phyloP scores from a whole-genome alignment of 2,113 vertebrate genomes.

The Martes martes region DNA sequence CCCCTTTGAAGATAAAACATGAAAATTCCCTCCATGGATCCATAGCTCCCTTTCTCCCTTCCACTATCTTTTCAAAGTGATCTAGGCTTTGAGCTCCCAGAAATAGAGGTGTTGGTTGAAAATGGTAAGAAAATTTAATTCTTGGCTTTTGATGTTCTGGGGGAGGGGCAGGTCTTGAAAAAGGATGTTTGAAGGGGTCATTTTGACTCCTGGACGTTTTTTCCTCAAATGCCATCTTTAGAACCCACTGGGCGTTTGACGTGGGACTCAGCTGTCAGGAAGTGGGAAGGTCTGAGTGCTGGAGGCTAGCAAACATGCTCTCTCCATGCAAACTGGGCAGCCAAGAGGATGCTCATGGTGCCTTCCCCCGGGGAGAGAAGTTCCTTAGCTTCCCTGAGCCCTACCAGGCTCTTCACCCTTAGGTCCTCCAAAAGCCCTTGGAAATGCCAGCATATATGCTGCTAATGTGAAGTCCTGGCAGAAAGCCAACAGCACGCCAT shows the following conservation, averaged over 20 bases:
- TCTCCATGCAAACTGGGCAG: not conserved
- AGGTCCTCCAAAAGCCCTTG: not conserved
- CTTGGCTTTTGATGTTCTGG: not conserved
- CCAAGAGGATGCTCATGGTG: rapidly evolving
- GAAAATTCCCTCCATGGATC: not conserved
- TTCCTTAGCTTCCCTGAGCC: not conserved
- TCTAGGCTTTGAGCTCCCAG: not conserved
- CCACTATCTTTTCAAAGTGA: not conserved
- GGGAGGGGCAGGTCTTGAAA: not conserved
- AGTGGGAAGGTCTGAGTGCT: not conserved
- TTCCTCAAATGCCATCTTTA: not conserved
- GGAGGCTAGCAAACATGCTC: rapidly evolving
- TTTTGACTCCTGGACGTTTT: not conserved
- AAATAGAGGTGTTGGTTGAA: not conserved
- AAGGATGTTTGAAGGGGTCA: not conserved
- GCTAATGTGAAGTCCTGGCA: not conserved
- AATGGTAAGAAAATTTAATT: not conserved
- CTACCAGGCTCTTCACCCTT: no score
- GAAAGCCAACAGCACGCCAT: not conserved
- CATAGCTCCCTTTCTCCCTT: no score
- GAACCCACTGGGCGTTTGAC: not conserved
- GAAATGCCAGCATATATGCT: not conserved
- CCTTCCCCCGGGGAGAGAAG: not conserved
- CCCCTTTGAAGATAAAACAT: not conserved
- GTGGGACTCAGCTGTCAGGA: not conserved